Percentiles rank a stretch among this genome's conserved stretches.
phyloP scores from a whole-genome alignment of 2,888 invertebrate species.

The Aromia moschata region DNA sequence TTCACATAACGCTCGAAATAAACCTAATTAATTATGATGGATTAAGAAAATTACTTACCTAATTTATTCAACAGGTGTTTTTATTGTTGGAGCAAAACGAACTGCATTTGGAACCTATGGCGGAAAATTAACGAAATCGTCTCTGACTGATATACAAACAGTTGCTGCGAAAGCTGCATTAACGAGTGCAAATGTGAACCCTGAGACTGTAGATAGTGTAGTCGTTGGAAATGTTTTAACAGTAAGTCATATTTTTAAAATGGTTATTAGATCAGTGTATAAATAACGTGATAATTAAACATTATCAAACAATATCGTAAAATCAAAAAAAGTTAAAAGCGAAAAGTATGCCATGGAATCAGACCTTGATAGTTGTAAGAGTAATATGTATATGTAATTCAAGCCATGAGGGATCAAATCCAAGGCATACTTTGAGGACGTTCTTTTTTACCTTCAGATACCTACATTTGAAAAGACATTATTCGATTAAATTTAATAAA shows the following conservation, averaged over 20 bases:
- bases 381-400: too few relatives aligned
- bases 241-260: slow-evolving; percentile 38
- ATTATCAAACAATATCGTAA: neutral
- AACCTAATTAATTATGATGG: too few relatives aligned
- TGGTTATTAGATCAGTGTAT: neutral
- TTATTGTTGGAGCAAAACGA: slow-evolving; percentile 94
- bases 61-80: slow-evolving; percentile 74
- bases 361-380: neutral
- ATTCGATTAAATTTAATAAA: too few relatives aligned
- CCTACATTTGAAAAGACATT: too few relatives aligned
- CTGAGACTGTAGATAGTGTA: slow-evolving; percentile 88
- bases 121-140: slow-evolving; percentile 78
- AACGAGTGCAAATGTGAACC: slow-evolving; percentile 79
- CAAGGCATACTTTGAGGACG: too few relatives aligned
- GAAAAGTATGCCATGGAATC: neutral
- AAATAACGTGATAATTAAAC: neutral
- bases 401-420: too few relatives aligned
- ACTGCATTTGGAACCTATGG: slow-evolving; percentile 98
- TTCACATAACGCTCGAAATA: slow-evolving; percentile 5
- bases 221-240: slow-evolving; percentile 87
- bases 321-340: neutral
- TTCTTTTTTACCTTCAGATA: slow-evolving; percentile 63
- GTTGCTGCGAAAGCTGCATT: slow-evolving; percentile 83
- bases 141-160: slow-evolving; percentile 82
- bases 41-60: neutral